These are phyloP conservation scores for Ochlodes sylvanus DNA, from an alignment of 2,888 invertebrate genomes.

Conservation along the genomic window DNA sequence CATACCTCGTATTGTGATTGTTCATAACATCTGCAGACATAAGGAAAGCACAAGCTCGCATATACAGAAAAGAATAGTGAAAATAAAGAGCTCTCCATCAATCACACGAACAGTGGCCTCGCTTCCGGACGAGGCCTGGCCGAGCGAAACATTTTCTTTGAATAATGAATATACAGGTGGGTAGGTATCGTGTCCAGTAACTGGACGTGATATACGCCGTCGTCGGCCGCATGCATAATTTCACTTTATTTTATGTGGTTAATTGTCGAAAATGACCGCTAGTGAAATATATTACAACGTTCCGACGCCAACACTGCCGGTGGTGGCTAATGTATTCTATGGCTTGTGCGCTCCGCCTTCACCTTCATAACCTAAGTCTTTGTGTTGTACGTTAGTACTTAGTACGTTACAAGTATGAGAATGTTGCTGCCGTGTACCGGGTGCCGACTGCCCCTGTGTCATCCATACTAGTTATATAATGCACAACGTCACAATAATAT, in stretches of 20 bases:
- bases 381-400: conserved; percentile 54
- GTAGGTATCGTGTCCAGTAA: conserved; percentile 82
- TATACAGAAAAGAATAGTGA: conserved; percentile 65
- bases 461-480: not conserved
- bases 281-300: conserved; percentile 81
- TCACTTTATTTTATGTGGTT: conserved; percentile 85
- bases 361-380: conserved; percentile 62
- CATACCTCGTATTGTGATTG: conserved; percentile 30
- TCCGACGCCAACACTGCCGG: conserved; percentile 72
- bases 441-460: not conserved
- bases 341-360: conserved; percentile 71
- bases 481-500: not conserved
- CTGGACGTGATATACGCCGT: conserved; percentile 85
- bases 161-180: conserved; percentile 81
- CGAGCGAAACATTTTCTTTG: conserved; percentile 84
- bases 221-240: conserved; percentile 85
- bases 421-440: conserved; percentile 4
- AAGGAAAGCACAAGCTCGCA: conserved; percentile 48
- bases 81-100: conserved; percentile 81
- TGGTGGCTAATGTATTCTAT: conserved; percentile 80
- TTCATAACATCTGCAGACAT: conserved; percentile 50
- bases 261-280: conserved; percentile 85
- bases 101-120: conserved; percentile 80
- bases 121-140: conserved; percentile 78
- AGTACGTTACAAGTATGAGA: conserved; percentile 35